Evolutionary conservation across 2,797 vertebrate species (phyloP).

Genomic region (Micrastur ruficollis): DNA sequence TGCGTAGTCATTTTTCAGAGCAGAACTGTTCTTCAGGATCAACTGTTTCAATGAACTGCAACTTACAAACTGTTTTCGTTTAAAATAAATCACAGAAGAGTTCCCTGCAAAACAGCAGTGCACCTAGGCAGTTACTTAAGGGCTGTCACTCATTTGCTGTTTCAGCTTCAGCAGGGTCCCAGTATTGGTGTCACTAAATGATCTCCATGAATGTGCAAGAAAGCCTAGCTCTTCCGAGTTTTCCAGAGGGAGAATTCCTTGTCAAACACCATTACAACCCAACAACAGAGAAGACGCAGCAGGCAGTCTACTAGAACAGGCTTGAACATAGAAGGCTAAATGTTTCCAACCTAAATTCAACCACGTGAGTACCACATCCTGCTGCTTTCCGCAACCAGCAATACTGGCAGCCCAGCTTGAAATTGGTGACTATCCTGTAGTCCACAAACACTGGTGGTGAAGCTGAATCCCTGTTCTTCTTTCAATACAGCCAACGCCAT

Average conservation of each 20-base stretch:
- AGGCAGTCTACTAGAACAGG: background rate
- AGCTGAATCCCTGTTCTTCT: background rate
- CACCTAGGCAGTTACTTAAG: background rate
- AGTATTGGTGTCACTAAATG: background rate
- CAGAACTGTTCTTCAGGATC: background rate
- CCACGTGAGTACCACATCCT: background rate
- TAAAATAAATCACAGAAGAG: background rate
- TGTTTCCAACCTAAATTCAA: background rate
- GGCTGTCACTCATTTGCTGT: background rate
- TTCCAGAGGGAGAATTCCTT: conserved; percentile 30
- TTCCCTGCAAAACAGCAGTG: background rate
- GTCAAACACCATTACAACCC: conserved; percentile 17
- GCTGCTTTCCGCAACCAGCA: background rate
- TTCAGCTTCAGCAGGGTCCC: background rate
- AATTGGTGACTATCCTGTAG: fast-evolving
- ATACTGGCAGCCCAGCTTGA: background rate
- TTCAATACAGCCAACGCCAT: background rate
- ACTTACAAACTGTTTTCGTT: background rate
- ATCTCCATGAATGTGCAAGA: background rate
- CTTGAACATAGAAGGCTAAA: background rate
- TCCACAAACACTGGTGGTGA: background rate
- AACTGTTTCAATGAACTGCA: background rate
- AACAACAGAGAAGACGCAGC: background rate
- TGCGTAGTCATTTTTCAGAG: background rate
- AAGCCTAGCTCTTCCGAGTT: background rate